These are phyloP conservation scores for Microchirus variegatus DNA, from an alignment of 2,797 vertebrate species.

Conservation along the genomic window DNA sequence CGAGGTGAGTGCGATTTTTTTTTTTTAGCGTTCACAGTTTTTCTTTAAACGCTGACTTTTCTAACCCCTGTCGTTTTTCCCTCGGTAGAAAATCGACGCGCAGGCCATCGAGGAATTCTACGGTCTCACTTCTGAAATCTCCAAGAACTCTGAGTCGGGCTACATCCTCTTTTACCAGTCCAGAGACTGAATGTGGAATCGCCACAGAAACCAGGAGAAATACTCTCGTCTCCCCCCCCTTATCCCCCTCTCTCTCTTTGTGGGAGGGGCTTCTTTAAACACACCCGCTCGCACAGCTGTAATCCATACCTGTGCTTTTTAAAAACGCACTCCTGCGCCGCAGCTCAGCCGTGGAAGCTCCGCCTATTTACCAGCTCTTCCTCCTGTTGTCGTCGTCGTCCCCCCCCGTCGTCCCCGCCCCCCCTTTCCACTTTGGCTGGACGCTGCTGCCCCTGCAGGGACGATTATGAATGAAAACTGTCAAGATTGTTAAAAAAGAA, in stretches of 20 bases:
- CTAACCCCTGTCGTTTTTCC: constrained; percentile 1
- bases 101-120: constrained; percentile 99
- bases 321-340: constrained; percentile 49
- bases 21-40: too few relatives aligned
- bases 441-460: constrained; percentile 48
- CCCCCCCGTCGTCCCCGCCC: constrained; percentile 25
- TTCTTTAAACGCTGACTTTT: background rate
- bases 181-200: constrained; percentile 84
- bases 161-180: constrained; percentile 99
- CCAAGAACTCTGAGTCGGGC: constrained; percentile 99
- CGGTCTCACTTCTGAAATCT: constrained; percentile 98
- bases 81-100: constrained; percentile 94
- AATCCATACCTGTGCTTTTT: constrained; percentile 70
- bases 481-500: constrained; percentile 64
- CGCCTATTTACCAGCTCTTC: constrained; percentile 29
- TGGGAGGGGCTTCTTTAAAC: constrained; percentile 31
- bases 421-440: constrained; percentile 39
- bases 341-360: constrained; percentile 57
- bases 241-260: background rate
- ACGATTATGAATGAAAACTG: constrained; percentile 73
- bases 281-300: constrained; percentile 67
- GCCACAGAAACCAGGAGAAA: constrained; percentile 37
- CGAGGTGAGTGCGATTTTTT: constrained; percentile 77
- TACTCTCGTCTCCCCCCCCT: constrained; percentile 18
- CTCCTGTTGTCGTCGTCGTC: constrained; percentile 29